Evolutionary conservation across 2,888 invertebrate species (phyloP), one percentile per base, ranked within the genome.

Genomic region (Yponomeuta plumbellus): DNA sequence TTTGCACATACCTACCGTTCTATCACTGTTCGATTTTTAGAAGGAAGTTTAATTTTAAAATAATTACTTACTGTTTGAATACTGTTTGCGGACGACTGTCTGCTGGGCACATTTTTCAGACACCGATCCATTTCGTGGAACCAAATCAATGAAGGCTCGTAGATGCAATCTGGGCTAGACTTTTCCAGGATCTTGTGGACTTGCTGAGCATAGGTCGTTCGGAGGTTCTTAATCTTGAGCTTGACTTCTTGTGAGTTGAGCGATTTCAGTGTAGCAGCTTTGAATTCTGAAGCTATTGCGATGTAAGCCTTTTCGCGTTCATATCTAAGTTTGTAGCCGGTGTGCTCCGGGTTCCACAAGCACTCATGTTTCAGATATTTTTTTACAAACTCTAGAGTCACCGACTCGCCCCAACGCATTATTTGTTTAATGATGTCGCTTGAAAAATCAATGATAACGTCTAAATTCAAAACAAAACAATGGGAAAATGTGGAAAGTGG

Each of bases 171-270:
- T 0, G 87, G 86, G 57, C 79, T 81, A 0, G 88, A 88, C 74
- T 83, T 86, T 56, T 81, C 78, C 23, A 87, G 71, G 69, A 92
- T 88, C 77, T 92, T 92, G 67, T 85, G 80, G 2, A 92, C 80
- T 77, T 92, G 85, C 71, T 92, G 92, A 17, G 79, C 74, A 64
- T 92, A 92, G 0, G 92, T 92, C n/a, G 88, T 86, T 67, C 91
- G 76, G 11, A 92, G 75, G 69, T 86, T 91, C 71, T 89, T 91
- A 57, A 92, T 91, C 76, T 92, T 92, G 71, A 82, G 80, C 75
- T 88, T 91, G 1, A 91, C 84, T 75, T 92, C 91, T 0, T 80
- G 76, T n/a, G 84, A 69, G 22, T 75, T 74, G 39, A 89, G 69
- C 11, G 73, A 72, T 73, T 83, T 88, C 66, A 76, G 78, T 5